These are phyloP conservation scores for Labroides dimidiatus DNA, from an alignment of 2,797 vertebrate species.

Conservation along the genomic window DNA sequence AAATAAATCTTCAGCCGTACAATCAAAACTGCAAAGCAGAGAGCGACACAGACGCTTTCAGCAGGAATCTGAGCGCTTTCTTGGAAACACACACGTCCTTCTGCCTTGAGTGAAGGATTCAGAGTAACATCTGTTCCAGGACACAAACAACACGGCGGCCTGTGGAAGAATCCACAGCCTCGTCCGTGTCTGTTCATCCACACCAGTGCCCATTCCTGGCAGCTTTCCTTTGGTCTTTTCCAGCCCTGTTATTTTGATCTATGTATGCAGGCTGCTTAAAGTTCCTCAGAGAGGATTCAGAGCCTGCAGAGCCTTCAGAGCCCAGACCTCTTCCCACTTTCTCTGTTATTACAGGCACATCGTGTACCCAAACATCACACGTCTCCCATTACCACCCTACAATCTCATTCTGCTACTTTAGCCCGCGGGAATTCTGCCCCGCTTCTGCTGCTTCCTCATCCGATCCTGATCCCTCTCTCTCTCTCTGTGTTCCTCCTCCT, in stretches of 20 bases:
- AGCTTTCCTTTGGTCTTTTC: slow-evolving; percentile 73
- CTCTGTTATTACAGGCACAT: slow-evolving; percentile 42
- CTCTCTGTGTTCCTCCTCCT: too few relatives aligned
- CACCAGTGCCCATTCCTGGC: slow-evolving; percentile 63
- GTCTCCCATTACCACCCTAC: slow-evolving; percentile 33
- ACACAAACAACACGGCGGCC: slow-evolving; percentile 43
- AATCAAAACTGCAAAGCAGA: slow-evolving; percentile 9
- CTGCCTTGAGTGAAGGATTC: slow-evolving; percentile 27
- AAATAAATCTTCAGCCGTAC: slow-evolving; percentile 13
- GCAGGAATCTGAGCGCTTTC: slow-evolving; percentile 5
- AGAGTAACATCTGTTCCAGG: slow-evolving; percentile 54
- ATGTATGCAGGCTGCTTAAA: slow-evolving; percentile 38
- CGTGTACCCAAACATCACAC: slow-evolving; percentile 48
- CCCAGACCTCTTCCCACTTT: slow-evolving; percentile 35
- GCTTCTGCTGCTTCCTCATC: slow-evolving; percentile 3
- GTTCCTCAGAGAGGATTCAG: slow-evolving; percentile 39
- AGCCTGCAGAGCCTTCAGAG: slow-evolving; percentile 22
- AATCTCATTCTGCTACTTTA: slow-evolving; percentile 26
- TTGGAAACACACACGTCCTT: slow-evolving; percentile 10
- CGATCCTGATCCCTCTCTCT: too few relatives aligned
- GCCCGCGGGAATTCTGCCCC: slow-evolving; percentile 7
- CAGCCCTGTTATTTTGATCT: slow-evolving; percentile 70
- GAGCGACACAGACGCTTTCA: slow-evolving; percentile 6
- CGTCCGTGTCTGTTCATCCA: slow-evolving; percentile 65
- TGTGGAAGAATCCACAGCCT: slow-evolving; percentile 57